Conservation (phyloP, 2,113 vertebrate genomes). For the Capreolus pygargus region DNA sequence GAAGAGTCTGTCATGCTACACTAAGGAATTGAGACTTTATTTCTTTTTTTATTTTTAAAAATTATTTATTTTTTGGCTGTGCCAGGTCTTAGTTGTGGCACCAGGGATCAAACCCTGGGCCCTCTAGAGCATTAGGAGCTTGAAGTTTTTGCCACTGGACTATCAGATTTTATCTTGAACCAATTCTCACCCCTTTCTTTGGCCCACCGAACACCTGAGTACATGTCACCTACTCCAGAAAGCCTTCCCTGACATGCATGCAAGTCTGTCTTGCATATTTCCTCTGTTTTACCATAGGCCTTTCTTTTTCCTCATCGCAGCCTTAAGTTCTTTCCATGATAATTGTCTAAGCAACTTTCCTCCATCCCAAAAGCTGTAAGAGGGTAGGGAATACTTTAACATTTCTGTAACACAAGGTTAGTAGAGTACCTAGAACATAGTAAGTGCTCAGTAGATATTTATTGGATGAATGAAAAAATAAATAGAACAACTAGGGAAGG, state of each 20-base stretch:
- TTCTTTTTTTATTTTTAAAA: not conserved
- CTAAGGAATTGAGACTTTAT: not conserved
- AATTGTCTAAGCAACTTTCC: not conserved
- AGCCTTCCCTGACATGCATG: not conserved
- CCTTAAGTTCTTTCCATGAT: not conserved
- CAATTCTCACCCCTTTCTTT: not conserved
- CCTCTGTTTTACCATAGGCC: not conserved
- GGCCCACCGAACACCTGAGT: not conserved
- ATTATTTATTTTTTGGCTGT: not conserved
- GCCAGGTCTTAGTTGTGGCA: not conserved
- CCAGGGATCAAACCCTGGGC: not conserved
- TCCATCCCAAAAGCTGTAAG: not conserved
- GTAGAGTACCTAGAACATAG: not conserved
- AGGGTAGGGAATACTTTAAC: not conserved
- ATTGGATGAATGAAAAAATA: not conserved
- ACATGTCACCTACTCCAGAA: not conserved
- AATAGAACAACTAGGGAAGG: not conserved
- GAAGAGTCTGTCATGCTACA: not conserved
- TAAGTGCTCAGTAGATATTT: constrained; percentile 10
- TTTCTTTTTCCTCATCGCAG: not conserved
- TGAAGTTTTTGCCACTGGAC: not conserved
- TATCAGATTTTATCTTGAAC: not conserved
- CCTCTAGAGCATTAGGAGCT: not conserved
- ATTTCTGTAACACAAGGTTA: not conserved
- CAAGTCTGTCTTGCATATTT: not conserved